Base-by-base conservation (phyloP, 2,888 invertebrate genomes). In the Anarsia innoxiella region DNA sequence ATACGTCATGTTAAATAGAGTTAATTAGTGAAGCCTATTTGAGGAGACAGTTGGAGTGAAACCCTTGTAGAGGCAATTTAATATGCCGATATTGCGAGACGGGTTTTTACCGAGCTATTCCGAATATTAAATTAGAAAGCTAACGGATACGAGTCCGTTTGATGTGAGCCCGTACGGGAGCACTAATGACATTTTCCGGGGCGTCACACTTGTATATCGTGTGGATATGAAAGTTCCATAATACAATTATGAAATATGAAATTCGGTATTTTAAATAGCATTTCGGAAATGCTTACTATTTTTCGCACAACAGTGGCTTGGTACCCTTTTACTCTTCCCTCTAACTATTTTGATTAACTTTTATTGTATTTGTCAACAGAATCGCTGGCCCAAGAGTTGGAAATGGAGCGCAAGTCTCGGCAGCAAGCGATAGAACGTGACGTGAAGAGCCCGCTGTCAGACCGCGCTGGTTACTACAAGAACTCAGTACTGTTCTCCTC, bases 401-500 rank as follows among this genome's bases (percentile, higher is more conserved):
- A 94, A 80, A 88, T 94, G 89, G 94, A 95, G 74, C 89, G 94
- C 72, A 94, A 95, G 76, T 89, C 91, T 31, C 90, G 94, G 48
- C 93, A 93, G 63, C 93, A 92, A 58, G 89, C 89, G 48, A 85
- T 89, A 70, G 94, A 94, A 66, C 89, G 93, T 49, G 94, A 94
- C 66, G 93, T 94, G 37, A 94, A 94, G 78, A 93, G 94, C 56
- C 93, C 94, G 23, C 87, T 94, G 45, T 93, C 93, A 58, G 94
- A 94, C 76, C 88, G 91, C 44, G 88, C 90, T 50, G 89, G 90
- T 56, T 95, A 95, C 79, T 95, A 94, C 86, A 95, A 95, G 83
- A 95, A 94, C 80, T 94, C 95, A 23, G 94, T 95, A 51, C 87
- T 95, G 49, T 95, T 94, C 75, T 94, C 94, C 58, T 94, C 94